Evolutionary conservation across 2,888 invertebrate genomes (phyloP).

Genomic region (Adineta ricciae): DNA sequence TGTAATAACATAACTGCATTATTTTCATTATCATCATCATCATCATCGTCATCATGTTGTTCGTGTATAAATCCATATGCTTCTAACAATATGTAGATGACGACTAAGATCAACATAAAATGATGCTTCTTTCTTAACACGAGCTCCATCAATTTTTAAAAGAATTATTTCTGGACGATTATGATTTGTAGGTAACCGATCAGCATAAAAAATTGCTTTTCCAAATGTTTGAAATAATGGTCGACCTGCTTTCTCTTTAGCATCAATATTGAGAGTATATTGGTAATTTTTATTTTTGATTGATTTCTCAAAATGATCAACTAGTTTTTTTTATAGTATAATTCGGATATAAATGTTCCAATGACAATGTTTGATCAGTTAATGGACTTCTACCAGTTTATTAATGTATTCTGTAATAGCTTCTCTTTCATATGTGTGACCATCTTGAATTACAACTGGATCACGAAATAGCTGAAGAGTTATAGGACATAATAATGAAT

Average conservation of each 20-base stretch:
- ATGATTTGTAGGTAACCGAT: not conserved
- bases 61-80: too few relatives aligned
- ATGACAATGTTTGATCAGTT: not conserved
- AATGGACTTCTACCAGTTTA: not conserved
- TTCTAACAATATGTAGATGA: not conserved
- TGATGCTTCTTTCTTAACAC: not conserved
- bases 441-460: not conserved
- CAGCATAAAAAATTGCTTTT: not conserved
- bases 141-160: not conserved
- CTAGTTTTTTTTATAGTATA: not conserved
- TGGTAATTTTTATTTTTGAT: not conserved
- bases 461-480: not conserved
- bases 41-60: too few relatives aligned
- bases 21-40: too few relatives aligned
- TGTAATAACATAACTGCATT: too few relatives aligned
- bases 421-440: not conserved
- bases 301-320: not conserved
- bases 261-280: not conserved
- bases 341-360: not conserved
- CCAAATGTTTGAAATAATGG: slow-evolving; percentile 1
- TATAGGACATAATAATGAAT: not conserved
- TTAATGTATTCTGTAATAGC: not conserved
- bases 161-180: slow-evolving; percentile 7
- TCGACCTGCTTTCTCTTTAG: not conserved
- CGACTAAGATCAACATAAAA: slow-evolving; percentile 7